phyloP scores from a whole-genome alignment of 2,888 invertebrate species.

The Caenorhabditis sp. region DNA sequence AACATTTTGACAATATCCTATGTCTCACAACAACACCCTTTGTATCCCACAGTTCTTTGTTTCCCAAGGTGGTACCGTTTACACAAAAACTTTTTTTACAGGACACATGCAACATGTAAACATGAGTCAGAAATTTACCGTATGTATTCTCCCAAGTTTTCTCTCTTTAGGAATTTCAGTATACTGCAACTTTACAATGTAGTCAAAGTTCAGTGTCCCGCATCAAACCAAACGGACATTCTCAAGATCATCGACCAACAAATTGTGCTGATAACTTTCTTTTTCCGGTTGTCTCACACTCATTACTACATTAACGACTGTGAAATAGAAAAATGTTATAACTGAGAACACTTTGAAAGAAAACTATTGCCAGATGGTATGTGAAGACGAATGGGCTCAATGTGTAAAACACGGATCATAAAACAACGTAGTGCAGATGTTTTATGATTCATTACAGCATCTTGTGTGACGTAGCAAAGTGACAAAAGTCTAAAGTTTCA shows the following conservation, averaged over 20 bases:
- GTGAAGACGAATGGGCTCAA: not conserved
- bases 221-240: conserved; percentile 16
- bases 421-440: conserved; percentile 33
- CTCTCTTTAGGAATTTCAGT: too few species aligned
- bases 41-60: too few species aligned
- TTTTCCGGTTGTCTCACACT: conserved; percentile 16
- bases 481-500: conserved; percentile 42
- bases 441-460: conserved; percentile 46
- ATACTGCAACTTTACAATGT: not conserved
- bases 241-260: conserved; percentile 39
- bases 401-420: conserved; percentile 3
- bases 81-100: too few species aligned
- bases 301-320: conserved; percentile 1
- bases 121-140: too few species aligned
- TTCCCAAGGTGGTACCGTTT: too few species aligned
- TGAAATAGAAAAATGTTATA: not conserved
- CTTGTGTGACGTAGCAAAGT: conserved; percentile 55
- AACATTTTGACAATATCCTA: too few species aligned
- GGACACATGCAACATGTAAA: too few species aligned
- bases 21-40: too few species aligned
- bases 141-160: too few species aligned
- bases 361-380: conserved; percentile 24
- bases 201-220: conserved; percentile 20
- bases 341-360: not conserved
- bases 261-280: conserved; percentile 37